phyloP scores from a whole-genome alignment of 2,113 vertebrate genomes.

The Sylvia atricapilla region DNA sequence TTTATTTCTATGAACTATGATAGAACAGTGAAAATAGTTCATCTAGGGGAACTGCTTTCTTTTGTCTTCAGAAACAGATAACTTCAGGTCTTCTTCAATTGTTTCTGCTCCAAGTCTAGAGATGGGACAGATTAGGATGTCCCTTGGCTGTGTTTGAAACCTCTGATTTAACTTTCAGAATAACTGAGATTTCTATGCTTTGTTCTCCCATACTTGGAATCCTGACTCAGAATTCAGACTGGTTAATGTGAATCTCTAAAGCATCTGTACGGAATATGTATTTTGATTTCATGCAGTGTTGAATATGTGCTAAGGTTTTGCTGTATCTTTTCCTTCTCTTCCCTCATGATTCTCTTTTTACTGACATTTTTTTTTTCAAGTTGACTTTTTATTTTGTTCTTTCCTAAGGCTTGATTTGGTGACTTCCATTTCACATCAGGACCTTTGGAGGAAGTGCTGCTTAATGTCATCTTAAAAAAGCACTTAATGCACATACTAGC shows the following conservation, averaged over 20 bases:
- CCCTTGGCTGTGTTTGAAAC: background rate
- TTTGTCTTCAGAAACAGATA: background rate
- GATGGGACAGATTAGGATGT: background rate
- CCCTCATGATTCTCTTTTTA: background rate
- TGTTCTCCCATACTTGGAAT: background rate
- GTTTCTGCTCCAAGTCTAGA: background rate
- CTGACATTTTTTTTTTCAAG: background rate
- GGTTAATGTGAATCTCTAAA: background rate
- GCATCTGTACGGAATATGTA: background rate
- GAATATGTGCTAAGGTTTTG: background rate
- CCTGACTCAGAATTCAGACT: background rate
- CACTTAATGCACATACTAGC: background rate
- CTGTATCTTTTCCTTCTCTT: background rate
- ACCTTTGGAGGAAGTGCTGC: background rate
- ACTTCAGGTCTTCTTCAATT: background rate
- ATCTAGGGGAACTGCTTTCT: background rate
- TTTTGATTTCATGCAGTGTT: background rate
- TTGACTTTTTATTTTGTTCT: background rate
- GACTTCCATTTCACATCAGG: background rate
- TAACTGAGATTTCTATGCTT: background rate
- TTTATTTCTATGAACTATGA: background rate
- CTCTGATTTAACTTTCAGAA: background rate
- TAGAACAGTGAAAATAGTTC: background rate
- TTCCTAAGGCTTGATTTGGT: background rate
- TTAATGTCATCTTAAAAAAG: background rate